phyloP scores from a whole-genome alignment of 2,797 vertebrate species.

The Anguilla pacifica region DNA sequence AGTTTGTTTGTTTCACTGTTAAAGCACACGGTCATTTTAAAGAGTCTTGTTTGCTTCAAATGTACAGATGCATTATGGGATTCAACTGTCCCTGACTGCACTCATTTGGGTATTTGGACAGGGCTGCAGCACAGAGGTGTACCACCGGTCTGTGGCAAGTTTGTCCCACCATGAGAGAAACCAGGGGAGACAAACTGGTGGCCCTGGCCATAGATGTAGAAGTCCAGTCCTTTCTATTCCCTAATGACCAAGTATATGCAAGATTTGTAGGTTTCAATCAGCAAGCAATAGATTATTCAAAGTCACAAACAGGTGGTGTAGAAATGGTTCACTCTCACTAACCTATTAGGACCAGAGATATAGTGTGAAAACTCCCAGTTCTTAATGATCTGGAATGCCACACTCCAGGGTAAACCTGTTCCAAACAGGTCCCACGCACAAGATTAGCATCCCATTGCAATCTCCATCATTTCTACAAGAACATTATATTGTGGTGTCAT shows the following conservation, averaged over 20 bases:
- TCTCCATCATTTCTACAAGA: background rate
- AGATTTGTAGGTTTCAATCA: background rate
- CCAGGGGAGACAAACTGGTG: too few relatives aligned
- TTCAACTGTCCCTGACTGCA: background rate
- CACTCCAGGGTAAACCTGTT: background rate
- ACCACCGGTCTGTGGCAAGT: background rate
- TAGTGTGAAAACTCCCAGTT: background rate
- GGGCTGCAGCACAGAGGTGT: background rate
- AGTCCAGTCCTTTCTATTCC: background rate
- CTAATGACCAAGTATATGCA: background rate
- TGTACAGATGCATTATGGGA: background rate
- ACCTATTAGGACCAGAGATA: background rate
- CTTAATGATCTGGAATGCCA: background rate
- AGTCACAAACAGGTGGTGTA: background rate
- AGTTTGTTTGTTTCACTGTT: constrained; percentile 5
- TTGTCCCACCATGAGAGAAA: background rate
- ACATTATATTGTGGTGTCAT: background rate
- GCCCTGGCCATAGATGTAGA: background rate
- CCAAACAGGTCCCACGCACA: background rate
- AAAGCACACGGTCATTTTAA: background rate
- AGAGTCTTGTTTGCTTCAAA: background rate
- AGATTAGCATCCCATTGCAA: background rate
- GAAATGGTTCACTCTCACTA: background rate
- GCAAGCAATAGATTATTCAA: background rate
- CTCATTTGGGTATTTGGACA: background rate